phyloP scores from a whole-genome alignment of 2,797 vertebrate genomes.

The Pseudotriccus pelzelni region DNA sequence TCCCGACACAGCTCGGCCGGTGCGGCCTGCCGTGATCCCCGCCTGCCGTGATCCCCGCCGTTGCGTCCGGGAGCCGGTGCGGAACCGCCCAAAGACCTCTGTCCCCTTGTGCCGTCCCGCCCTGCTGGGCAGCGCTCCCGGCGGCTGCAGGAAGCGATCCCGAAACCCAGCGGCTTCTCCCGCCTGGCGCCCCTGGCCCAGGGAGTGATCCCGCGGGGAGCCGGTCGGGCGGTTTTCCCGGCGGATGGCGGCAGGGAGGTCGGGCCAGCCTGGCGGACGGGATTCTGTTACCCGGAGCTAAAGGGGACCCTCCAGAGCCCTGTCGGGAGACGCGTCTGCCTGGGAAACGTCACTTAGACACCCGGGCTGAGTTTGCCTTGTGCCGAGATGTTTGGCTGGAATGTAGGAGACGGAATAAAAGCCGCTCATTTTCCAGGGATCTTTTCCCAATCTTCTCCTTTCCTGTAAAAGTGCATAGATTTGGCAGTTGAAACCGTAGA shows the following conservation, averaged over 20 bases:
- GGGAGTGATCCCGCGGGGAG: not conserved
- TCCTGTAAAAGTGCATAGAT: not conserved
- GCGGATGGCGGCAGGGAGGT: not conserved
- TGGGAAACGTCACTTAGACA: rapidly evolving
- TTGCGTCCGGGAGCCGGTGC: not conserved
- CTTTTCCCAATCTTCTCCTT: not conserved
- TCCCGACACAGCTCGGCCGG: too few relatives aligned
- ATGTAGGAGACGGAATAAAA: not conserved
- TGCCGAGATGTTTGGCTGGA: not conserved
- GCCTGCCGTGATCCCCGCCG: not conserved
- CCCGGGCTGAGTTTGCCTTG: not conserved
- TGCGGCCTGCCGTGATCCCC: too few relatives aligned
- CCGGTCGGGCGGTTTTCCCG: not conserved
- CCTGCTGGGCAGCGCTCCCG: not conserved
- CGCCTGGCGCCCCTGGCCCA: not conserved
- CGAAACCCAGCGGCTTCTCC: not conserved
- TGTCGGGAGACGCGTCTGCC: not conserved
- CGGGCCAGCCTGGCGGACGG: not conserved
- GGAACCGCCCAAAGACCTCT: not conserved
- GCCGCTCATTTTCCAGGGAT: rapidly evolving
- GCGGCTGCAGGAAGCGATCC: not conserved
- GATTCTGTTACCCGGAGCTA: not conserved
- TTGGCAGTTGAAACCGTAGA: not conserved
- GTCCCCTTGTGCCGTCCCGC: not conserved
- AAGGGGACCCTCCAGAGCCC: not conserved